These are phyloP conservation scores for Drosophila recens DNA, from an alignment of 2,888 invertebrate species.

Conservation along the genomic window DNA sequence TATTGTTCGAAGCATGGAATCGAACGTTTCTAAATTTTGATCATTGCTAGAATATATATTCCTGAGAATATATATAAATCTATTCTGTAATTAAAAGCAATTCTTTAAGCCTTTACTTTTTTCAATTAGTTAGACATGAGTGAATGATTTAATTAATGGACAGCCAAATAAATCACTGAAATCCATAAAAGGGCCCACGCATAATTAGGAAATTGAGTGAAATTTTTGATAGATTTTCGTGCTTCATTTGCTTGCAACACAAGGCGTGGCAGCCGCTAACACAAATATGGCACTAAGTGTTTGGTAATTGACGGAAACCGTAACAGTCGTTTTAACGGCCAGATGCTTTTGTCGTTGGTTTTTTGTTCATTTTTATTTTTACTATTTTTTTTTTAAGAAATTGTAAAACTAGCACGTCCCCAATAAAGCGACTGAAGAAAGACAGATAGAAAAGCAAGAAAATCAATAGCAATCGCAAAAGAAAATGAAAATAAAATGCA, in stretches of 20 bases:
- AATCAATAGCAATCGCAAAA: constrained; percentile 49
- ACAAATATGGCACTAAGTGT: constrained; percentile 67
- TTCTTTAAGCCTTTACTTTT: neutral
- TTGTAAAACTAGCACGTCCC: constrained; percentile 59
- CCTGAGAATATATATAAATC: neutral
- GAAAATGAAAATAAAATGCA: constrained; percentile 15
- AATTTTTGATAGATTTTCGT: constrained; percentile 49
- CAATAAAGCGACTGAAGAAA: constrained; percentile 43
- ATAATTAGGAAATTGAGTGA: constrained; percentile 37
- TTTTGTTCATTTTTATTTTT: constrained; percentile 2
- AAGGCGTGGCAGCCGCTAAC: constrained; percentile 55
- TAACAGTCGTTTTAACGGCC: constrained; percentile 42
- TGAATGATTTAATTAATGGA: constrained; percentile 37
- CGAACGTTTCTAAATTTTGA: no score
- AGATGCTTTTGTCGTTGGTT: constrained; percentile 2
- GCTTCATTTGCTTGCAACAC: constrained; percentile 54
- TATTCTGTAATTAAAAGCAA: neutral
- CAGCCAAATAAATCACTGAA: constrained; percentile 35
- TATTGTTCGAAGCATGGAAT: no score
- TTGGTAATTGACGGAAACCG: constrained; percentile 74
- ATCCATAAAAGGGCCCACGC: constrained; percentile 57
- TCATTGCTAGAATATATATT: no score
- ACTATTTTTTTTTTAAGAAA: neutral
- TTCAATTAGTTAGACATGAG: constrained; percentile 9
- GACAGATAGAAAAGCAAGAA: constrained; percentile 30